These are phyloP conservation scores for Buteo buteo DNA, from an alignment of 2,113 vertebrate species.

Conservation along the genomic window DNA sequence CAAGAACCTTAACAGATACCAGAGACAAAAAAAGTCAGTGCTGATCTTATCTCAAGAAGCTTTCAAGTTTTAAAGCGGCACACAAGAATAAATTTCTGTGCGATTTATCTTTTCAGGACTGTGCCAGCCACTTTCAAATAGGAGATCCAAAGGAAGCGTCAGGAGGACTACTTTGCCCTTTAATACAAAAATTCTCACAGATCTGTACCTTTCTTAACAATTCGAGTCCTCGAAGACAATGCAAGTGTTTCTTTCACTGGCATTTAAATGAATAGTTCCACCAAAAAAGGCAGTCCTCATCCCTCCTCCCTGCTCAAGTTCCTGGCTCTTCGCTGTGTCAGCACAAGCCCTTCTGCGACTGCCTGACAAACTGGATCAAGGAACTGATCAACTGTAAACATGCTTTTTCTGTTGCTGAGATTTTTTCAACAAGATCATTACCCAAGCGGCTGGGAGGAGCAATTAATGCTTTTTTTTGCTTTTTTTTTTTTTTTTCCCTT, in stretches of 20 bases:
- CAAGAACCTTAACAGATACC: not conserved
- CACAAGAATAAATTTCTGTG: fast-evolving
- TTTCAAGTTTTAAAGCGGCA: not conserved
- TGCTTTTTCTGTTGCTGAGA: not conserved
- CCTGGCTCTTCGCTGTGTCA: not conserved
- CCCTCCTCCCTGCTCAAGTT: not conserved
- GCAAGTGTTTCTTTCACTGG: not conserved
- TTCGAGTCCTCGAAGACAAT: fast-evolving
- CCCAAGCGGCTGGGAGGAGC: not conserved
- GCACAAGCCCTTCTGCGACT: not conserved
- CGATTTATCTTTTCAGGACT: not conserved
- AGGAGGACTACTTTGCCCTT: not conserved
- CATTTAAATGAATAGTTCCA: not conserved
- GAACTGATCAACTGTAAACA: not conserved
- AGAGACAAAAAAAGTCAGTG: not conserved
- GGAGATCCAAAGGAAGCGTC: not conserved
- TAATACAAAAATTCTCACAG: not conserved
- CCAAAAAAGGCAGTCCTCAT: not conserved
- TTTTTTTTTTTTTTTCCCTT: too few relatives aligned
- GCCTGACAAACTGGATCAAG: not conserved
- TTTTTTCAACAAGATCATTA: not conserved
- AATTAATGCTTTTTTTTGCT: not conserved
- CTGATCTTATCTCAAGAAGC: not conserved
- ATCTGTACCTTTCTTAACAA: not conserved
- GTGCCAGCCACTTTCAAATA: not conserved